Conservation (phyloP, 2,797 vertebrate species). For the Chaetodon trifasciatus region DNA sequence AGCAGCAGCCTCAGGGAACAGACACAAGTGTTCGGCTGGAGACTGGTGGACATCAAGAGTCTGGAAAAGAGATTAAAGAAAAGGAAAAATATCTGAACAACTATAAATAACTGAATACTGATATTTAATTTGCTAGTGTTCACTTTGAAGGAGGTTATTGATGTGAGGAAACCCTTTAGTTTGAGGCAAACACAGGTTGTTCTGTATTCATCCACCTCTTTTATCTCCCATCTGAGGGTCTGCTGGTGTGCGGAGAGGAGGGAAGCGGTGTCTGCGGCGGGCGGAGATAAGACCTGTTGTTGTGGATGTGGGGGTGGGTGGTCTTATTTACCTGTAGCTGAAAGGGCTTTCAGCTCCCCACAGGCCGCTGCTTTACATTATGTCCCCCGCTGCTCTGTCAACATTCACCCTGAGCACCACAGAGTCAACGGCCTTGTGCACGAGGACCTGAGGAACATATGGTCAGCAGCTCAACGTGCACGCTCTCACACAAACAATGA, state of each 20-base stretch:
- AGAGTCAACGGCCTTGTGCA: conserved; percentile 42
- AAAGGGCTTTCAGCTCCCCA: conserved; percentile 68
- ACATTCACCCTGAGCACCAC: conserved; percentile 58
- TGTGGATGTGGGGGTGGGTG: conserved; percentile 67
- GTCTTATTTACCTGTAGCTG: conserved; percentile 77
- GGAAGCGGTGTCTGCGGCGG: conserved; percentile 22
- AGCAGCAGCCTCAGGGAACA: neutral
- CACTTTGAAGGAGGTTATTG: neutral
- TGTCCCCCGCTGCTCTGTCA: conserved; percentile 61
- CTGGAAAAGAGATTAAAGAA: conserved; percentile 4
- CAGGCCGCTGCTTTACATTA: conserved; percentile 56
- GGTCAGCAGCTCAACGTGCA: conserved; percentile 36
- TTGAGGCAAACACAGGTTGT: conserved; percentile 8
- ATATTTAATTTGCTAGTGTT: neutral
- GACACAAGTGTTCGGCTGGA: neutral
- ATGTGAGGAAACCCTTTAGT: neutral
- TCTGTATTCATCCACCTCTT: conserved; percentile 11
- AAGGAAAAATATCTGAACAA: neutral
- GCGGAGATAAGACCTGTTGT: conserved; percentile 53
- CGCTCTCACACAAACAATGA: conserved; percentile 4
- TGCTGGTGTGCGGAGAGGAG: conserved; percentile 9
- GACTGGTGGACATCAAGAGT: neutral
- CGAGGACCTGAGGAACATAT: conserved; percentile 39
- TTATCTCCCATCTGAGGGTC: conserved; percentile 34
- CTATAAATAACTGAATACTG: neutral